Conservation (phyloP, 2,113 vertebrate genomes). For the Apus apus region DNA sequence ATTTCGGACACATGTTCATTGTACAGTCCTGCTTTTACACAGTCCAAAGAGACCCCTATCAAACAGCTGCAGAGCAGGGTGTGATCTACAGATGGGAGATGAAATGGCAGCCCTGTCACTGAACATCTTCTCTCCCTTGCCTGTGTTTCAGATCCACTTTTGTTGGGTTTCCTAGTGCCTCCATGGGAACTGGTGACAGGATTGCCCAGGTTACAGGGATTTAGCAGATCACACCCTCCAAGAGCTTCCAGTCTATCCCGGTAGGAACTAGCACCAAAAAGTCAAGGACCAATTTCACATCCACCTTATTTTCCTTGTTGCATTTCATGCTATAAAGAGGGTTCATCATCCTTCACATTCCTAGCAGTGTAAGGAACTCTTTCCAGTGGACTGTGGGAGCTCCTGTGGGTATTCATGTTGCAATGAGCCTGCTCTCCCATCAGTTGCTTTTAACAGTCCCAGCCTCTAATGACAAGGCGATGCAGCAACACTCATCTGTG, state of each 20-base stretch:
- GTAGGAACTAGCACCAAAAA: not conserved
- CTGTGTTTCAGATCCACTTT: not conserved
- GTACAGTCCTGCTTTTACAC: not conserved
- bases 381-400: not conserved
- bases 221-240: not conserved
- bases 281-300: not conserved
- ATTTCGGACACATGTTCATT: fast-evolving
- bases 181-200: too few relatives aligned
- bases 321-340: not conserved
- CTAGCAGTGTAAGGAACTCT: not conserved
- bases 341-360: not conserved
- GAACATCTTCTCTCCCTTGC: not conserved
- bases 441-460: not conserved
- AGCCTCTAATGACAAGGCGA: not conserved
- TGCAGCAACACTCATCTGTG: not conserved
- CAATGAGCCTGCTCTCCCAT: not conserved
- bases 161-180: not conserved
- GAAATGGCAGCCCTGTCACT: not conserved
- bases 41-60: not conserved
- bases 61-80: not conserved
- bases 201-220: fast-evolving
- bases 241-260: not conserved
- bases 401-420: not conserved
- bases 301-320: not conserved
- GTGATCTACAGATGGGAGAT: not conserved